Evolutionary conservation across 1,140 invertebrate species (phyloP), one percentile per base, ranked within the genome.

Genomic region (Achatina immaculata): DNA sequence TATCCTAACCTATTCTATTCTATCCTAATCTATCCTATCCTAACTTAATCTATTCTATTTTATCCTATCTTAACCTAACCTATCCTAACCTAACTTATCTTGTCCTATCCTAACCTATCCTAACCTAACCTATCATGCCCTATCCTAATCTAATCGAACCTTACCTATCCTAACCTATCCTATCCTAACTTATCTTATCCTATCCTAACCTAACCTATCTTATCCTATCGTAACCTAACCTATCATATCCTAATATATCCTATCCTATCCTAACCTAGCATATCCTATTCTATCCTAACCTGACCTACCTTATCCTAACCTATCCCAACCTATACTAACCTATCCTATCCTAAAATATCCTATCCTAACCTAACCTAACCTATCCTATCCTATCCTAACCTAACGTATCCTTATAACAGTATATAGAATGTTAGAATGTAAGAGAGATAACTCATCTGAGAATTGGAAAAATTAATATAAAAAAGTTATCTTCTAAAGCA

Each of bases 381-480:
- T 66, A 66, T 66, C 65, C 11, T 11, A 66, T 66, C 65, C 14
- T 66, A 66, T 66, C 48, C 48, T 14, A 51, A 14, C 48, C 48
- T 51, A 51, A 14, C 48, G 11, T 14, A 51, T 51, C 48, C 48
- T 51, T 14, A 14, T n/a, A n/a, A n/a, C n/a, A n/a, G n/a, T n/a
- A n/a, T n/a, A n/a, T n/a, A n/a, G n/a, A n/a, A n/a, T n/a, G n/a
- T n/a, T n/a, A n/a, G n/a, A n/a, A n/a, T n/a, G n/a, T n/a, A n/a
- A n/a, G n/a, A n/a, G n/a, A n/a, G n/a, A n/a, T n/a, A n/a, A n/a
- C n/a, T n/a, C n/a, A n/a, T n/a, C n/a, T n/a, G n/a, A n/a, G n/a
- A n/a, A n/a, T n/a, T n/a, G n/a, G n/a, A n/a, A n/a, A n/a, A n/a
- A n/a, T n/a, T n/a, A n/a, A n/a, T n/a, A n/a, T n/a, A n/a, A n/a